phyloP scores from a whole-genome alignment of 2,888 invertebrate genomes.

The Zeuzera pyrina region DNA sequence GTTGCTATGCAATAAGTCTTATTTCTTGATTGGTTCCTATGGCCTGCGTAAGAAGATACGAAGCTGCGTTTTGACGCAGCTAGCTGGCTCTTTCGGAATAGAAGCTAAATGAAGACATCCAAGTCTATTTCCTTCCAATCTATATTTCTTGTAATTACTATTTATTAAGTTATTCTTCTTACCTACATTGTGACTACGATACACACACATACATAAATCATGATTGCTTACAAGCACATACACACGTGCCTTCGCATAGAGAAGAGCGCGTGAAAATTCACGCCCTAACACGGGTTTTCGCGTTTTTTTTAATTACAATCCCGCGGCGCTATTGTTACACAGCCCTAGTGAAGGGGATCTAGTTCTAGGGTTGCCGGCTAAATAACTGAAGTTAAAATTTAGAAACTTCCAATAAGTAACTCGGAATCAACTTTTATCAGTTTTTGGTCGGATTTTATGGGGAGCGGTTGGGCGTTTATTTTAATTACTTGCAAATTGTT shows the following conservation, averaged over 20 bases:
- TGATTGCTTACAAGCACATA: background rate
- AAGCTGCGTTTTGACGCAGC: too few species aligned
- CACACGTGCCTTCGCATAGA: slow-evolving; percentile 23
- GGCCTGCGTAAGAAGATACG: too few species aligned
- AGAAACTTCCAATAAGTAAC: background rate
- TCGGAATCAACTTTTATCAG: background rate
- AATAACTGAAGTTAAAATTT: background rate
- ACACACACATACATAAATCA: background rate
- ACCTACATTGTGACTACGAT: too few species aligned
- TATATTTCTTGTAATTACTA: too few species aligned
- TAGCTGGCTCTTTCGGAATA: too few species aligned
- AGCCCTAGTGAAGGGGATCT: slow-evolving; percentile 48
- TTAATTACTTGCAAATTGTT: too few species aligned
- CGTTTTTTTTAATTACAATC: slow-evolving; percentile 67
- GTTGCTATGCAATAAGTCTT: too few species aligned
- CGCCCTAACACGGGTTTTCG: slow-evolving; percentile 44
- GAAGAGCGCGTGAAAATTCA: slow-evolving; percentile 61
- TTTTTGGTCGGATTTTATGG: background rate
- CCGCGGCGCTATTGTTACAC: slow-evolving; percentile 58
- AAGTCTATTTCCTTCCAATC: too few species aligned
- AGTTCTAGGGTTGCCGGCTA: slow-evolving; percentile 37
- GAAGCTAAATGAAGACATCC: too few species aligned
- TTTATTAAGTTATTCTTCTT: too few species aligned
- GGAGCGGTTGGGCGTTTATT: too few species aligned
- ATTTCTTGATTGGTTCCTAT: too few species aligned